These are phyloP conservation scores for Apodemia hepburni DNA, from an alignment of 2,888 invertebrate genomes.

Conservation along the genomic window DNA sequence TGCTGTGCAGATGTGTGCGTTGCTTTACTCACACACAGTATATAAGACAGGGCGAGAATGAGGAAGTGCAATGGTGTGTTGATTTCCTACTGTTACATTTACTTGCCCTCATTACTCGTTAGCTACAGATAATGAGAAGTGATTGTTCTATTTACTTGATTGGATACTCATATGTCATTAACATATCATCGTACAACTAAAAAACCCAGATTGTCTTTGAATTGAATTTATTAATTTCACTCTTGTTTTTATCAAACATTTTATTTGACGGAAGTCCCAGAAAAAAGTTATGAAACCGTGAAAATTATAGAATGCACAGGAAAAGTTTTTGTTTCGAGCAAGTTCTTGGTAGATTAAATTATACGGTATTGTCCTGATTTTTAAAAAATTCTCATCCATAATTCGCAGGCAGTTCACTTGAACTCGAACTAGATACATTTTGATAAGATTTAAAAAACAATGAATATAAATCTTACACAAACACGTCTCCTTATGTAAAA, in stretches of 20 bases:
- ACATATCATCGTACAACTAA: not conserved
- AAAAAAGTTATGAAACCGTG: not conserved
- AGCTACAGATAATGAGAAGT: conserved; percentile 30
- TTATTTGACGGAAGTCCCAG: not conserved
- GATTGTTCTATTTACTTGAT: conserved; percentile 15
- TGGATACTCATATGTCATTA: conserved; percentile 1
- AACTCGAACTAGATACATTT: conserved; percentile 68
- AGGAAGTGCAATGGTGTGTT: conserved; percentile 57
- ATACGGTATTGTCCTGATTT: conserved; percentile 46
- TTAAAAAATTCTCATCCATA: conserved; percentile 42
- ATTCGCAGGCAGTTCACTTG: conserved; percentile 43
- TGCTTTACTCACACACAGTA: conserved; percentile 52
- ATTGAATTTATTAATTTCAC: not conserved
- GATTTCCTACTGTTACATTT: conserved; percentile 70
- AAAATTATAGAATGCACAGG: not conserved
- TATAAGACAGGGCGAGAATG: conserved; percentile 54
- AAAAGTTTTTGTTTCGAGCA: conserved; percentile 8
- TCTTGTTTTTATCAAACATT: no score
- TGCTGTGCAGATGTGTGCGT: conserved; percentile 42
- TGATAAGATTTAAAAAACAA: conserved; percentile 36
- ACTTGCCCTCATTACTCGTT: conserved; percentile 46
- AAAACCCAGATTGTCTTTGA: not conserved
- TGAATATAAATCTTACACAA: conserved; percentile 23
- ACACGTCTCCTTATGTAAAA: not conserved
- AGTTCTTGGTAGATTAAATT: conserved; percentile 28